Conservation (phyloP, 1,140 invertebrate genomes). For the Lycorma delicatula region DNA sequence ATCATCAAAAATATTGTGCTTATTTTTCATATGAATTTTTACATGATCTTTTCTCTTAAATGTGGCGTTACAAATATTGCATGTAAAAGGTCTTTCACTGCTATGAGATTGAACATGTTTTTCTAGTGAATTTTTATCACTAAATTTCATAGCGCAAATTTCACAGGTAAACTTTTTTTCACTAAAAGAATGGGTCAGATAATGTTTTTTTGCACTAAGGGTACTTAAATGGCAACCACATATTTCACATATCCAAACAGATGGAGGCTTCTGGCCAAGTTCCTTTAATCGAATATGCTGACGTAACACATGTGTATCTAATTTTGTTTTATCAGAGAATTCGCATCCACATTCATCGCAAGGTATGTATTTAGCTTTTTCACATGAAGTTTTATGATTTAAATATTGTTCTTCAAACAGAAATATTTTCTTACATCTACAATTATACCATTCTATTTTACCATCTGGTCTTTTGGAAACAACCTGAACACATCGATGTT, state of each 20-base stretch:
- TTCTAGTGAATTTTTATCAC: not conserved
- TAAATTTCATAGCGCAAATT: not conserved
- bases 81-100: not conserved
- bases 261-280: not conserved
- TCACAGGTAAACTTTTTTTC: not conserved
- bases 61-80: not conserved
- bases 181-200: not conserved
- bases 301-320: too few relatives aligned
- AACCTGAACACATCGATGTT: not conserved
- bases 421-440: too few relatives aligned
- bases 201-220: not conserved
- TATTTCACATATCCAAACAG: not conserved
- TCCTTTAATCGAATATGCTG: not conserved
- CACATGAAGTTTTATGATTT: not conserved
- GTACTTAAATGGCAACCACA: not conserved
- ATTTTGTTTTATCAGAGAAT: not conserved
- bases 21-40: not conserved
- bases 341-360: not conserved
- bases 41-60: not conserved
- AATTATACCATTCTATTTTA: too few relatives aligned
- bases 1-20: not conserved
- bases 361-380: not conserved
- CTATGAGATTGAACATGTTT: not conserved
- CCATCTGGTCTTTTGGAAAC: too few relatives aligned
- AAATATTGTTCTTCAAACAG: too few relatives aligned